Conservation (phyloP, 2,113 vertebrate species). For the Scalopus aquaticus region DNA sequence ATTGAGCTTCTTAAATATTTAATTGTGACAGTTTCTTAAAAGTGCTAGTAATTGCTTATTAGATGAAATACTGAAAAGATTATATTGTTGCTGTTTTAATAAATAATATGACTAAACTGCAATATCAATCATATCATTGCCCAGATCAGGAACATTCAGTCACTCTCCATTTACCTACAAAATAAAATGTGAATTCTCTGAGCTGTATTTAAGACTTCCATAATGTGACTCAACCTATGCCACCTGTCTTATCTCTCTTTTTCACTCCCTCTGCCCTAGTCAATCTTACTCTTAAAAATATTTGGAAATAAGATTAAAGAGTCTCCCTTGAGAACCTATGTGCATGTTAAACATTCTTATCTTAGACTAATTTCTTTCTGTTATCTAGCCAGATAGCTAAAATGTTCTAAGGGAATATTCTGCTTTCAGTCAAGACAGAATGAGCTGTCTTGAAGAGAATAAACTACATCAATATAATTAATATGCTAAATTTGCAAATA, state of each 20-base stretch:
- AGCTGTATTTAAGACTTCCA: neutral
- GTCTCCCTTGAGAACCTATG: neutral
- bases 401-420: neutral
- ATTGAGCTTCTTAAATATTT: slow-evolving; percentile 31
- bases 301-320: neutral
- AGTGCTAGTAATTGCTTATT: neutral
- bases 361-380: neutral
- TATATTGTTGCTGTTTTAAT: neutral
- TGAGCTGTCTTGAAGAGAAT: neutral
- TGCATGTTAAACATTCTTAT: neutral
- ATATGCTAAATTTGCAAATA: neutral
- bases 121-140: neutral
- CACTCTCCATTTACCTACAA: neutral
- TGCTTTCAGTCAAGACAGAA: neutral
- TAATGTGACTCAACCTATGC: neutral
- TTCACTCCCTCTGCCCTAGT: neutral
- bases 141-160: neutral
- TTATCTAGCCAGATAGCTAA: neutral
- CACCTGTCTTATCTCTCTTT: neutral
- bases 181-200: neutral
- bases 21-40: neutral
- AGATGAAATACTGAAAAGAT: neutral
- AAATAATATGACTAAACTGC: neutral
- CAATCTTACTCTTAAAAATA: slow-evolving; percentile 9
- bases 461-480: neutral